Evolutionary conservation across 2,797 vertebrate species (phyloP), one percentile per base, ranked within the genome.

Genomic region (Bovichtus diacanthus): DNA sequence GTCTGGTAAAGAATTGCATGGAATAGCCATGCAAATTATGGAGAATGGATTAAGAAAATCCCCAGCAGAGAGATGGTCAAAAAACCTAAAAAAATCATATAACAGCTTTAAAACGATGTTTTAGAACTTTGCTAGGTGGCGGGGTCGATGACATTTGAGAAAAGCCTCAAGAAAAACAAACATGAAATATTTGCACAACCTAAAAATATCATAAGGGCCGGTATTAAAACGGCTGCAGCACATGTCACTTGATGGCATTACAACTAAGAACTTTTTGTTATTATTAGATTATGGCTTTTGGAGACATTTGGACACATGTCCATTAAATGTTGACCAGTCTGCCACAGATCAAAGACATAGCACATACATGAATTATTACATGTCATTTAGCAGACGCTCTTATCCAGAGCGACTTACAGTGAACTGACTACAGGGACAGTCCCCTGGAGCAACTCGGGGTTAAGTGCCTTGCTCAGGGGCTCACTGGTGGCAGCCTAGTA

Each of bases 41-140:
- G 31, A 38, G 31, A 58, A 78, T 63, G 49, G 34, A 77, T 66
- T 49, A 76, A 27, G 59, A 53, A 83, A 80, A 70, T 77, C 63
- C 29, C 53, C 38, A 38, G 27, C 59, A 55, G 54, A 68, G 34
- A 31, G 13, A 44, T 27, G 44, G 36, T 36, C 1, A 1, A 21
- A 70, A 77, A 31, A 60, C 39, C 38, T 43, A 13, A 31, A 10
- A 10, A 18, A 55, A 41, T 23, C 4, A 18, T n/a, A 9, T 50
- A 50, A 55, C 23, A 49, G 3, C 60, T 38, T 13, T 4, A 44
- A 18, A 43, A 34, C 21, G n/a, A 34, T 21, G n/a, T 41, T 54
- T 51, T 31, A 10, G 15, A 63, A 16, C 51, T 18, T 3, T 23
- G 38, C 53, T 62, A 34, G 19, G 9, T 21, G 38, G 21, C 23